phyloP scores from a whole-genome alignment of 2,888 invertebrate genomes.

The Nasonovia ribisnigri region DNA sequence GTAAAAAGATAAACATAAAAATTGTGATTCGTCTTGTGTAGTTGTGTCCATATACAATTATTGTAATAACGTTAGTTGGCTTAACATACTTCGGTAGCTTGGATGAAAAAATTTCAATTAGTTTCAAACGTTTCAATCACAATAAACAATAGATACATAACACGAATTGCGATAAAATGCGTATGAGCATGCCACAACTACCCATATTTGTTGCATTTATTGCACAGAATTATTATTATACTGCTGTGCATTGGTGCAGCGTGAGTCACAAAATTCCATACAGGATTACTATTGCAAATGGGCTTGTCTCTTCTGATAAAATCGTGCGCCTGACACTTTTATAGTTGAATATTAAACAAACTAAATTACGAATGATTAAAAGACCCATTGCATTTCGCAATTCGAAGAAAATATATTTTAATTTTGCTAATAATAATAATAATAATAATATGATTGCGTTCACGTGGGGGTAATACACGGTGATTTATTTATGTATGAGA shows the following conservation, averaged over 20 bases:
- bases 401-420: slow-evolving; percentile 33
- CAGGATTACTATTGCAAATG: neutral
- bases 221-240: neutral
- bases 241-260: neutral
- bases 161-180: neutral
- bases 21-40: neutral
- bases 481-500: slow-evolving; percentile 20
- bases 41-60: neutral
- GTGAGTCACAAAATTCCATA: neutral
- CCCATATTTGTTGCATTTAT: neutral
- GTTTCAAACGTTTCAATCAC: neutral
- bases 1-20: neutral
- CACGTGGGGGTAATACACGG: slow-evolving; percentile 6
- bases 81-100: neutral
- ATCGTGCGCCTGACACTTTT: neutral
- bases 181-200: neutral
- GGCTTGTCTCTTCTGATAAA: slow-evolving; percentile 1
- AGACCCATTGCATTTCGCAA: slow-evolving; percentile 12
- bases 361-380: slow-evolving; percentile 32
- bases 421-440: slow-evolving; percentile 16
- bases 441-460: slow-evolving; percentile 15
- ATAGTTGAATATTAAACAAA: slow-evolving; percentile 25
- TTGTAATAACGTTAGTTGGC: neutral
- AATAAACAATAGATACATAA: neutral
- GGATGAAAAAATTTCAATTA: neutral